Percentiles rank a stretch among this genome's conserved stretches.
Evolutionary conservation across 1,140 invertebrate species (phyloP).

Genomic region (Maniola jurtina): DNA sequence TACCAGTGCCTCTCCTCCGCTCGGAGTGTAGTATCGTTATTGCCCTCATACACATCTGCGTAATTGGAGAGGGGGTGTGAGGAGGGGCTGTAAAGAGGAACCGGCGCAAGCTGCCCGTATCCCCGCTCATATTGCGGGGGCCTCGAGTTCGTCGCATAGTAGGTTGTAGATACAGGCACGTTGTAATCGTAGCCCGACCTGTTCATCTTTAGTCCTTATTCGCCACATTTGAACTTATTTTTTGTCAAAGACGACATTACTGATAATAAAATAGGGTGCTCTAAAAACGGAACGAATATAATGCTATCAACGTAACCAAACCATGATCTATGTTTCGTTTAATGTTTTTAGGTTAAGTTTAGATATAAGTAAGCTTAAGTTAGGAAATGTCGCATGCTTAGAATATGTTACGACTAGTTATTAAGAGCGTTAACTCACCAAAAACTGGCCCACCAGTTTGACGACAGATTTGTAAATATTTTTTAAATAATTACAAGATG

Average conservation of each 20-base stretch:
- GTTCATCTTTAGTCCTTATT: constrained; percentile 71
- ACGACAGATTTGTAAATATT: too few species aligned
- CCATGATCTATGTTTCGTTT: too few species aligned
- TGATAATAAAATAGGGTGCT: constrained; percentile 15
- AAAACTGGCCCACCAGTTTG: too few species aligned
- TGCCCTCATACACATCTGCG: constrained; percentile 75
- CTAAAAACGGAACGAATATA: constrained; percentile 9
- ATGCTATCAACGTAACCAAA: constrained; percentile 5
- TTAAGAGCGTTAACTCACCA: too few species aligned
- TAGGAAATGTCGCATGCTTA: too few species aligned
- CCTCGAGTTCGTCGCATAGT: constrained; percentile 64
- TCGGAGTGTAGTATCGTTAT: constrained; percentile 75
- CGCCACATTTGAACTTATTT: constrained; percentile 70
- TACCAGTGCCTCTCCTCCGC: constrained; percentile 78
- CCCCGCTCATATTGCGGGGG: constrained; percentile 70
- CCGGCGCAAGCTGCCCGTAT: constrained; percentile 60
- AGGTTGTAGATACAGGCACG: constrained; percentile 67
- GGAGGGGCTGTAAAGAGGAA: constrained; percentile 63
- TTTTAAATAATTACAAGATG: too few species aligned
- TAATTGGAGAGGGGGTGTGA: constrained; percentile 69
- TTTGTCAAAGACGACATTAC: constrained; percentile 41
- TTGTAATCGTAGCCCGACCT: constrained; percentile 73
- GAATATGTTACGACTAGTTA: too few species aligned
- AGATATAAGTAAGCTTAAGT: too few species aligned
- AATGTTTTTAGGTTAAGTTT: too few species aligned